A percentile compares a stretch with the other conserved stretches of the same genome.
Conservation (phyloP, 2,797 vertebrate species). For the Balearica regulorum region DNA sequence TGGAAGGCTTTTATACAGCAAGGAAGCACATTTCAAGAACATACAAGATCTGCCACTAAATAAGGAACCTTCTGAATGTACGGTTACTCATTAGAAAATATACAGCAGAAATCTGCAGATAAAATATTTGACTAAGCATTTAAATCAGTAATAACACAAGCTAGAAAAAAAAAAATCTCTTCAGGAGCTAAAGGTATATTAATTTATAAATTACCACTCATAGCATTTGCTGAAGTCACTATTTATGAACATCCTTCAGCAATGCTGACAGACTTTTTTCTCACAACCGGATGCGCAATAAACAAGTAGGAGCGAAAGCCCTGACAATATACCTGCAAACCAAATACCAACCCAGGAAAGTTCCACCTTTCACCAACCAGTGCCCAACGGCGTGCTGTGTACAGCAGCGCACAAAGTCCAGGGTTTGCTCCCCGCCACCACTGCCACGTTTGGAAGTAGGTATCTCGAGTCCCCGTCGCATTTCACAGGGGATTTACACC, state of each 20-base stretch:
- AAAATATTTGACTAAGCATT: background rate
- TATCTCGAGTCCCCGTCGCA: accelerated
- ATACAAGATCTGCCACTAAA: background rate
- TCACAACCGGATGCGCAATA: background rate
- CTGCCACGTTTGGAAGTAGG: accelerated
- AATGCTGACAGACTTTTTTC: background rate
- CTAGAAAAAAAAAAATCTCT: background rate
- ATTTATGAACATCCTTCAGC: background rate
- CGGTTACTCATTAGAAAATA: background rate
- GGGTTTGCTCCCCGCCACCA: background rate
- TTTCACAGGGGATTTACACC: background rate
- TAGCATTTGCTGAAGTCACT: background rate
- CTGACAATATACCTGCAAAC: accelerated
- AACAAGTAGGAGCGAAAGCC: background rate
- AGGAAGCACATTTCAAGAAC: background rate
- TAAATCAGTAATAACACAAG: background rate
- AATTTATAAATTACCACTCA: background rate
- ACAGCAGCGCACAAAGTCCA: background rate
- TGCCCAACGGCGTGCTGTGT: accelerated
- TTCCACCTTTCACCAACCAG: background rate
- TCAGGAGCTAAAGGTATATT: background rate
- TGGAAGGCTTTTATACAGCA: background rate
- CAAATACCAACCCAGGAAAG: background rate
- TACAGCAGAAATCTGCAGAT: background rate
- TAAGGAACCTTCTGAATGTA: background rate